Conservation (phyloP, 2,888 invertebrate species). For the Serripes groenlandicus region DNA sequence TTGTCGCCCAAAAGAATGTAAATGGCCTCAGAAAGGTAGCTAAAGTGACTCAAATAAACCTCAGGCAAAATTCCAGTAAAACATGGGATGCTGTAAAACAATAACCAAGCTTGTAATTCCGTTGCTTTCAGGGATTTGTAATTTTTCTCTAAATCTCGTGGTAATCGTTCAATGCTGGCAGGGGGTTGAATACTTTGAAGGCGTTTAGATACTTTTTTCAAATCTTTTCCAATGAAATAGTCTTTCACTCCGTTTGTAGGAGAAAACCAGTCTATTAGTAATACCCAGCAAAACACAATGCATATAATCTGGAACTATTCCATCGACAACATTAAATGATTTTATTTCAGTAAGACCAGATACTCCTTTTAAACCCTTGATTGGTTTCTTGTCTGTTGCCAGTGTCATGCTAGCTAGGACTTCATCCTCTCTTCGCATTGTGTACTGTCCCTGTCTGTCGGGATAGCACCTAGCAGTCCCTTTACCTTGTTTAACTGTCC, state of each 20-base stretch:
- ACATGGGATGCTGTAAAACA: slow-evolving; percentile 62
- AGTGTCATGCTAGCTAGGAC: slow-evolving; percentile 27
- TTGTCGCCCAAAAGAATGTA: slow-evolving; percentile 59
- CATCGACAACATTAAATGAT: slow-evolving; percentile 40
- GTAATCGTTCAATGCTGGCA: slow-evolving; percentile 50
- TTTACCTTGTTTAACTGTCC: slow-evolving; percentile 34
- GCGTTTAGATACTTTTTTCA: slow-evolving; percentile 34
- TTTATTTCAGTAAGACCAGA: slow-evolving; percentile 30
- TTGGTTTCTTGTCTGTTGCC: slow-evolving; percentile 25
- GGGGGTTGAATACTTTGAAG: slow-evolving; percentile 52
- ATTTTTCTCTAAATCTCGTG: slow-evolving; percentile 65
- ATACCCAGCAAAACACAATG: slow-evolving; percentile 49
- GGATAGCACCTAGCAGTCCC: slow-evolving; percentile 39
- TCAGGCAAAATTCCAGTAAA: slow-evolving; percentile 53
- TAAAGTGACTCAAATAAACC: slow-evolving; percentile 52
- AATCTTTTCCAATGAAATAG: slow-evolving; percentile 51
- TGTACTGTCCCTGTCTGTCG: slow-evolving; percentile 23
- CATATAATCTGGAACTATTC: slow-evolving; percentile 64
- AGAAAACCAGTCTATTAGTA: slow-evolving; percentile 54
- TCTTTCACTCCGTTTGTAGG: slow-evolving; percentile 29
- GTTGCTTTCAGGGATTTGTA: slow-evolving; percentile 66
- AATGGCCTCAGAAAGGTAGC: slow-evolving; percentile 54
- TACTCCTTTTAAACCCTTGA: slow-evolving; percentile 44
- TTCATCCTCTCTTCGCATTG: slow-evolving; percentile 6
- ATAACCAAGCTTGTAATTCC: slow-evolving; percentile 63